Evolutionary conservation across 2,888 invertebrate genomes (phyloP).

Genomic region (Nomada hirtipes): DNA sequence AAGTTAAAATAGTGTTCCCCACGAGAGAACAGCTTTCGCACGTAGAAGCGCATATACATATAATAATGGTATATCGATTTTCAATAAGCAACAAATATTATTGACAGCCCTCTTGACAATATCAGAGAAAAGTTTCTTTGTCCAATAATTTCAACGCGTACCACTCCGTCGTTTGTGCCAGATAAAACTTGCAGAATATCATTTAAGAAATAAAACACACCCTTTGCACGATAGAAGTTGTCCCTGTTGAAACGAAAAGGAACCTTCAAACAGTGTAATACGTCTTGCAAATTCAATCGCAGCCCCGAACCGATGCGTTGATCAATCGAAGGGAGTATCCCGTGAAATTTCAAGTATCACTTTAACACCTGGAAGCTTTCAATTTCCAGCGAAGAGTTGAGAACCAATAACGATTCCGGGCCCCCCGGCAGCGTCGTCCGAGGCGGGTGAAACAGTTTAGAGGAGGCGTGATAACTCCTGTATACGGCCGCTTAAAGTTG

Average conservation of each 20-base stretch:
- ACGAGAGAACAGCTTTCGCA: background rate
- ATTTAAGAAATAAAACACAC: too few relatives aligned
- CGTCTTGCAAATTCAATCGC: too few relatives aligned
- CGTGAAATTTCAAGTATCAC: background rate
- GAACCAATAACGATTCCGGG: slow-evolving; percentile 32
- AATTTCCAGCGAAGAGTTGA: slow-evolving; percentile 3
- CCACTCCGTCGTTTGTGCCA: background rate
- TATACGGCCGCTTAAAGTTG: slow-evolving; percentile 68
- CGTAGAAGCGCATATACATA: background rate
- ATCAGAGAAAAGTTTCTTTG: background rate
- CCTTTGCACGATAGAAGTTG: too few relatives aligned
- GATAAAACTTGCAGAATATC: background rate
- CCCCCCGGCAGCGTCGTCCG: slow-evolving; percentile 33
- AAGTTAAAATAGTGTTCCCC: slow-evolving; percentile 13
- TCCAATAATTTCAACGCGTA: background rate
- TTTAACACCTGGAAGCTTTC: slow-evolving; percentile 16
- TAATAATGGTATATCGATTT: slow-evolving; percentile 10
- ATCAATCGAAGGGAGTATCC: background rate
- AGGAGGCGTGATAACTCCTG: slow-evolving; percentile 63
- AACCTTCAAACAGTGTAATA: too few relatives aligned
- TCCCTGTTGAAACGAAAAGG: too few relatives aligned
- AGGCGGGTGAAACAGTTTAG: slow-evolving; percentile 51
- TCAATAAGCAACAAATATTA: slow-evolving; percentile 21
- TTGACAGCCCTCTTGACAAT: slow-evolving; percentile 15
- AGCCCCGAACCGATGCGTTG: background rate